Evolutionary conservation across 1,140 invertebrate genomes (phyloP), one percentile per base, ranked within the genome.

Genomic region (Pissodes strobi): DNA sequence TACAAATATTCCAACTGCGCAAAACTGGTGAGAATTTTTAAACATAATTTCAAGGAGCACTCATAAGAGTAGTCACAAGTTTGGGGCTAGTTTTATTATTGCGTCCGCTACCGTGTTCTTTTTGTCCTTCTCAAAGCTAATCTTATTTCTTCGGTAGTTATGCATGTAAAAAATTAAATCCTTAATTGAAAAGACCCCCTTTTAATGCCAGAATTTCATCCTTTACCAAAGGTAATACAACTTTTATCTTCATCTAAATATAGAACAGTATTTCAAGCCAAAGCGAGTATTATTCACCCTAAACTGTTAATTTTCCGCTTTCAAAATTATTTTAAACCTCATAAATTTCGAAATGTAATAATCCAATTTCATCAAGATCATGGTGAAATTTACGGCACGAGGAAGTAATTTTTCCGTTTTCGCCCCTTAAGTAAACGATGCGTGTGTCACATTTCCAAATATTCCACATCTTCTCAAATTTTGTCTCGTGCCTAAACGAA

Each of bases 331-430:
- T 30, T 59, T 18, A 46, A 46, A 48, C 41, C 27, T 38, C 56
- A 46, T 59, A 59, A 59, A 59, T 59, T 19, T 17, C 8, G 22
- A 34, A 59, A 59, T 22, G 41, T 48, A 48, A 59, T 59, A 59
- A 48, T 59, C 56, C 13, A 12, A 48, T 59, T 48, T 59, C 56
- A 59, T 30, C 43, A 37, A 12, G 46, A 25, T 49, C 22, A 13
- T 25, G 22, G 27, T 18, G 43, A 43, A 59, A 48, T 37, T 27
- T 27, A 30, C 15, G 41, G 43, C 43, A 59, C 56, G 41, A 59
- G 58, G 58, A 61, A 61, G 58, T 30, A 51, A 61, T 61, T 61
- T 61, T 52, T 52, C 46, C 46, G 58, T 61, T 61, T 61, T 61
- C 58, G 41, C 58, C 58, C 58, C 58, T 61, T 39, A 52, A 61